These are phyloP conservation scores for Gnathonemus longibarbis DNA, from an alignment of 2,113 vertebrate species.

Conservation along the genomic window DNA sequence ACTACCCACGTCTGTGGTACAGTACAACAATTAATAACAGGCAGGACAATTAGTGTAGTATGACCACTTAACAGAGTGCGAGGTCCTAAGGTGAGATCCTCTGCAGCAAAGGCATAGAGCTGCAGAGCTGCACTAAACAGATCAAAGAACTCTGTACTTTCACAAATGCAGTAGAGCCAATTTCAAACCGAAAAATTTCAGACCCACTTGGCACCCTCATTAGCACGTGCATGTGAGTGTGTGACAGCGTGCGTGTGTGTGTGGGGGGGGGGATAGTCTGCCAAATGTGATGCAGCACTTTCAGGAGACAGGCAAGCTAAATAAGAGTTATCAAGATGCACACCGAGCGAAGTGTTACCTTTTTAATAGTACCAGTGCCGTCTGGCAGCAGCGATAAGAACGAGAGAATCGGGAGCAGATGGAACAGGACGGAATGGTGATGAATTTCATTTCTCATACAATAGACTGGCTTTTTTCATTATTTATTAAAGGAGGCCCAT, in stretches of 20 bases:
- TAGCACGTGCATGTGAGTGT: neutral
- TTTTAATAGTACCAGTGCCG: neutral
- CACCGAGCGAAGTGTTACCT: constrained; percentile 7
- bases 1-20: neutral
- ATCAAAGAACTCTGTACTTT: neutral
- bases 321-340: constrained; percentile 8
- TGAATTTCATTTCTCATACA: neutral
- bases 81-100: neutral
- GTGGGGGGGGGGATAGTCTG: neutral
- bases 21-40: neutral
- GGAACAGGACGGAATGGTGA: neutral
- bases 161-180: neutral
- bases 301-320: neutral
- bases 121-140: neutral
- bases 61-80: neutral
- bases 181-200: neutral
- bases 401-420: neutral
- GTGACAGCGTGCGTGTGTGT: neutral
- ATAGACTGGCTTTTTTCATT: neutral
- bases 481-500: neutral
- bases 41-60: neutral
- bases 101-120: neutral
- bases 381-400: constrained; percentile 2
- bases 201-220: neutral
- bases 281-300: neutral